These are phyloP conservation scores for Noctua pronuba DNA, from an alignment of 2,888 invertebrate genomes.

Conservation along the genomic window DNA sequence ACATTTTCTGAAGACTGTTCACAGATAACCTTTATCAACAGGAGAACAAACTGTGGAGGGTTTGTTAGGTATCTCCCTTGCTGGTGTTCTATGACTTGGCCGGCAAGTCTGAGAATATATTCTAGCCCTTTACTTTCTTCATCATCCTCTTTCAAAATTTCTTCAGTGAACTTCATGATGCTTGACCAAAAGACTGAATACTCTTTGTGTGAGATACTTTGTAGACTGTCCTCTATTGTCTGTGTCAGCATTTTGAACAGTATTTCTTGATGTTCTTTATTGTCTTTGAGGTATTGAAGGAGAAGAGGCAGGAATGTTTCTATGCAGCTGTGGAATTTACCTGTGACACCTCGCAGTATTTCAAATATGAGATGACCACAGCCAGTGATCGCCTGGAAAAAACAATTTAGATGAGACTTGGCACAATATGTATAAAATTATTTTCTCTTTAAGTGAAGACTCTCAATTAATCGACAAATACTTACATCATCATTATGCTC, in stretches of 20 bases:
- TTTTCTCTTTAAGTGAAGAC: not conserved
- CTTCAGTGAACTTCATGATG: conserved; percentile 80
- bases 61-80: conserved; percentile 92
- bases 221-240: conserved; percentile 91
- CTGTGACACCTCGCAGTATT: conserved; percentile 95
- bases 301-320: conserved; percentile 93
- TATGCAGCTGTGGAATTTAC: conserved; percentile 96
- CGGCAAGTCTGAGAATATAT: conserved; percentile 90
- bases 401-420: conserved; percentile 33
- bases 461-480: conserved; percentile 58
- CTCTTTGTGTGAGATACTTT: conserved; percentile 91
- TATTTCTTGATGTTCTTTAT: conserved; percentile 87
- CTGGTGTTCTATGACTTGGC: conserved; percentile 91
- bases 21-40: conserved; percentile 89
- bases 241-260: conserved; percentile 92
- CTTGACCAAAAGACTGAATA: conserved; percentile 92
- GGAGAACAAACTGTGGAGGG: conserved; percentile 90
- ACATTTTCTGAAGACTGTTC: conserved; percentile 85
- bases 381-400: conserved; percentile 93
- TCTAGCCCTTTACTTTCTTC: conserved; percentile 80
- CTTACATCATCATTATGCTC: conserved; percentile 92
- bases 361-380: conserved; percentile 97
- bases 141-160: conserved; percentile 81
- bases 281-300: conserved; percentile 91
- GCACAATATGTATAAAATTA: not conserved